Base-by-base conservation (phyloP, 2,888 invertebrate species). In the Cryptophagus acutangulus region DNA sequence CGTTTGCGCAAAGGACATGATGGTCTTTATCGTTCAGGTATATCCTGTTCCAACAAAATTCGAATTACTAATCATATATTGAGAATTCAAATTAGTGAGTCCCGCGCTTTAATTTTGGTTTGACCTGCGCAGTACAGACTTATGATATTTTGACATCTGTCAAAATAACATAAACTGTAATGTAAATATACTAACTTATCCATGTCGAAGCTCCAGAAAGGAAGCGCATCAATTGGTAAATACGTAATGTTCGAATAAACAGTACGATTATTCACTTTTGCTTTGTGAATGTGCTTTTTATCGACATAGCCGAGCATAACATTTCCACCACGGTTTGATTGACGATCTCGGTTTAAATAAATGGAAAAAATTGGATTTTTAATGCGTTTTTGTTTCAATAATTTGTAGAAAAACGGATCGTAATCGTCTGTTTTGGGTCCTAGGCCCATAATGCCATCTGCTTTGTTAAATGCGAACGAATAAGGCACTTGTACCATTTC, bases 381-480 rank as follows among this genome's bases (percentile, higher is more conserved):
- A 30, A 75, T 68, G 17, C 68, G 58, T 1, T 64, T 60, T 58
- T 84, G 81, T 10, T 66, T 61, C 3, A 79, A 59, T 67, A 84
- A 74, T 56, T 77, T 79, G 61, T 81, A 74, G 63, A 86, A 81
- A 36, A 82, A 78, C 9, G 84, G 81, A 28, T 70, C 67, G 4
- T 79, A 77, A 25, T 71, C 65, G 47, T 74, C 72, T 12, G 75
- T 70, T 45, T 70, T 66, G 52, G 76, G 78, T 2, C 74, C 81
- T 62, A 85, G 68, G 28, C 84, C 84, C 26, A 87, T 69, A 42
- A 86, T 77, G 5, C 86, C 82, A 66, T 87, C 86, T 52, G 82
- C 81, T 67, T 79, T 81, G 38, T 76, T 78, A 29, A 79, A 76
- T 10, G 80, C 67, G 61, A 82, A 82, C 2, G 77, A 72, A 25